These are phyloP conservation scores for Drosophila bocki DNA, from an alignment of 1,140 invertebrate species.

Conservation along the genomic window DNA sequence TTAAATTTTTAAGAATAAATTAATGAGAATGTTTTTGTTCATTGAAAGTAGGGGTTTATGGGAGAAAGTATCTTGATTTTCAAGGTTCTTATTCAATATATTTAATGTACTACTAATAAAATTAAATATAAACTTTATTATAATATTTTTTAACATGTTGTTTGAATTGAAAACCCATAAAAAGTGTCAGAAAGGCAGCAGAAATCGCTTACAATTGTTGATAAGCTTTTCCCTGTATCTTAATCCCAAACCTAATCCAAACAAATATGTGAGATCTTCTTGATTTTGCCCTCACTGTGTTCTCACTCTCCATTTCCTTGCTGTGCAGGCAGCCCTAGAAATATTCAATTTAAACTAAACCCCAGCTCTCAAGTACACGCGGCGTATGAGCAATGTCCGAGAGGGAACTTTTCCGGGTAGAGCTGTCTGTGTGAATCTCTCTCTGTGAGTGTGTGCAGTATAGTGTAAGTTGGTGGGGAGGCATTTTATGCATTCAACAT, in stretches of 20 bases:
- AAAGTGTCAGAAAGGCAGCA: neutral
- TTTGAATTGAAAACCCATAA: neutral
- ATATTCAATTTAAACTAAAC: conserved; percentile 80
- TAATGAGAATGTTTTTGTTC: neutral
- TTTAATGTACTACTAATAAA: neutral
- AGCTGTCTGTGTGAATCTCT: neutral
- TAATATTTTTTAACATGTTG: too few relatives aligned
- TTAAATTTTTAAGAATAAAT: neutral
- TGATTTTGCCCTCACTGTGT: conserved; percentile 13
- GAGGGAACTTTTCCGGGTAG: neutral
- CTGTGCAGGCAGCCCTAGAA: conserved; percentile 13
- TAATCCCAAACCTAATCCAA: too few relatives aligned
- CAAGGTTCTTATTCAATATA: neutral
- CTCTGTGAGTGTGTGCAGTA: neutral
- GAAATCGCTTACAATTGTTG: neutral
- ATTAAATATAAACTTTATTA: too few relatives aligned
- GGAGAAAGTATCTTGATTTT: neutral
- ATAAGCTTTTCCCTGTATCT: neutral
- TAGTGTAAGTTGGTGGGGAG: conserved; percentile 17
- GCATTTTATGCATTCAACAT: conserved; percentile 73
- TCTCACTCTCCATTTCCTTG: neutral
- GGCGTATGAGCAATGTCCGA: conserved; percentile 73
- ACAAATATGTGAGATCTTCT: neutral
- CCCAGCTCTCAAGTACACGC: conserved; percentile 61
- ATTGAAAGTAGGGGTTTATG: neutral